Conservation (phyloP, 2,888 invertebrate genomes). For the Drosophila borealis region DNA sequence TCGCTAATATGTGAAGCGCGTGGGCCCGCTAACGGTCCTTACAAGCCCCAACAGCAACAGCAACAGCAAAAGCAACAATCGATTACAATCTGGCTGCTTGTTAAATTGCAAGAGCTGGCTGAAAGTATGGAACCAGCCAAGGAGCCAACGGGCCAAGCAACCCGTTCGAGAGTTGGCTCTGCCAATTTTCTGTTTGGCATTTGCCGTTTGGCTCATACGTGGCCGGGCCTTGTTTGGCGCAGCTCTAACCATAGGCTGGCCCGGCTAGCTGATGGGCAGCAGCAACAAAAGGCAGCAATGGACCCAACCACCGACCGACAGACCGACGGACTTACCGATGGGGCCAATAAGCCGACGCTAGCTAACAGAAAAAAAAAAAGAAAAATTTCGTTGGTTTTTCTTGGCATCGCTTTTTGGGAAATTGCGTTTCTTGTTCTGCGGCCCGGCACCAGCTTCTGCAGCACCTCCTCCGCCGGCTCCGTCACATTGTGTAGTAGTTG, state of each 20-base stretch:
- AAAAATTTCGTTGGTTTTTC: slow-evolving; percentile 54
- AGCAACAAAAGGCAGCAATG: slow-evolving; percentile 17
- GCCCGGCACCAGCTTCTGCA: not conserved
- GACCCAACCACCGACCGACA: slow-evolving; percentile 2
- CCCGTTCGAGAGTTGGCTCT: slow-evolving; percentile 38
- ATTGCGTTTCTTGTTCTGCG: slow-evolving; percentile 63
- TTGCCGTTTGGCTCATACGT: slow-evolving; percentile 42
- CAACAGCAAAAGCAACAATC: slow-evolving; percentile 56
- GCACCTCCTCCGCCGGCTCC: not conserved
- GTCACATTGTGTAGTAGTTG: slow-evolving; percentile 37
- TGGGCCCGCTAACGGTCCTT: slow-evolving; percentile 62
- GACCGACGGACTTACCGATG: slow-evolving; percentile 11
- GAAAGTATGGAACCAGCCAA: slow-evolving; percentile 17
- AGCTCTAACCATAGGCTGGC: slow-evolving; percentile 23
- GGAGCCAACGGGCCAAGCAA: slow-evolving; percentile 24
- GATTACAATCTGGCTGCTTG: slow-evolving; percentile 80
- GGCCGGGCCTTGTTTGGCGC: slow-evolving; percentile 51
- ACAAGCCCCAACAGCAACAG: slow-evolving; percentile 25
- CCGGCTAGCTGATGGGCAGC: slow-evolving; percentile 12
- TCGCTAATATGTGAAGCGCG: slow-evolving; percentile 72
- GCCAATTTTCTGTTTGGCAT: slow-evolving; percentile 73
- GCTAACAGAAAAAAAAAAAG: not conserved
- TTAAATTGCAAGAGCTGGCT: slow-evolving; percentile 68
- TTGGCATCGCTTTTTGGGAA: slow-evolving; percentile 62
- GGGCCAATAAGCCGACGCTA: slow-evolving; percentile 48